phyloP scores from a whole-genome alignment of 35 echinoderm and acorn worm genomes.

The Heliocidaris erythrogramma region DNA sequence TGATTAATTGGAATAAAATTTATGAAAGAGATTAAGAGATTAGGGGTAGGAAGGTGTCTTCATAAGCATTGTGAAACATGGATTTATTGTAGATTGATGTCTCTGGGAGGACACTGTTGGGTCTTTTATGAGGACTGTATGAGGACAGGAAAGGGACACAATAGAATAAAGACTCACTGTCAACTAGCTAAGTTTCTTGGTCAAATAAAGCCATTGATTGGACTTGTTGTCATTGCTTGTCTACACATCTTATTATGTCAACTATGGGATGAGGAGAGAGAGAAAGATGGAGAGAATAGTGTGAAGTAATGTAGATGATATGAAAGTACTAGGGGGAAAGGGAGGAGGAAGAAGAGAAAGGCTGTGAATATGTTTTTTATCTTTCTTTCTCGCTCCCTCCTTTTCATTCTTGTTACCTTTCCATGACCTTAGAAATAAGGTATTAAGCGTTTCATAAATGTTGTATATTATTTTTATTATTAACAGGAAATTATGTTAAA shows the following conservation, averaged over 20 bases:
- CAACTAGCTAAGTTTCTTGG: background rate
- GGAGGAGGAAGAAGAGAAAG: background rate
- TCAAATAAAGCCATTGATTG: background rate
- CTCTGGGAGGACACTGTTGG: background rate
- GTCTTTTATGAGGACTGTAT: background rate
- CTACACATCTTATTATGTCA: background rate
- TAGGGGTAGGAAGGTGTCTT: background rate
- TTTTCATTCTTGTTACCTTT: too few relatives aligned
- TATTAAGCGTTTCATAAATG: too few relatives aligned
- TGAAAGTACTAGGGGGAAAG: background rate
- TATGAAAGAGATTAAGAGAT: slow-evolving; percentile 36
- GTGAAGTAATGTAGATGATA: background rate
- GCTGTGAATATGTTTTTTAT: too few relatives aligned
- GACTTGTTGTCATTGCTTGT: slow-evolving; percentile 13
- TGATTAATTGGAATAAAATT: slow-evolving; percentile 23
- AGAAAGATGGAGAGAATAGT: background rate
- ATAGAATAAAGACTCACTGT: background rate
- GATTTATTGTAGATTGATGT: background rate
- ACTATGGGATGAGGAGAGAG: background rate
- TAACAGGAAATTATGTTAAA: too few relatives aligned
- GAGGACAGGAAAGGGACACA: background rate
- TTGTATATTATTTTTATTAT: too few relatives aligned
- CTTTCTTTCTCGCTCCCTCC: too few relatives aligned
- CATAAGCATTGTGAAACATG: background rate
- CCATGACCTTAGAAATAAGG: too few relatives aligned